Conservation (phyloP, 2,797 vertebrate genomes). For the Amniataba percoides region DNA sequence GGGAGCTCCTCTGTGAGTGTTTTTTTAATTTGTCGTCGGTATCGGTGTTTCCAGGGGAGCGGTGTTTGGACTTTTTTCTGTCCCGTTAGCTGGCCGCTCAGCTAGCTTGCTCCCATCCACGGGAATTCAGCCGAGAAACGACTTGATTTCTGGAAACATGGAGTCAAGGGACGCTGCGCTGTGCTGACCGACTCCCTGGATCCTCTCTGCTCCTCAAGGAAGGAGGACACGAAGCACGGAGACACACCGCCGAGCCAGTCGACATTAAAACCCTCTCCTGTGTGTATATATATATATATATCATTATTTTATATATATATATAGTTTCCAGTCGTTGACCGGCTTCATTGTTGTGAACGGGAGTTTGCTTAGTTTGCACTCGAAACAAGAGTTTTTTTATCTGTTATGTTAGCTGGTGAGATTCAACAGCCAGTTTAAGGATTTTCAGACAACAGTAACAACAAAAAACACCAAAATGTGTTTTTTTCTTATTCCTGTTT, state of each 20-base stretch:
- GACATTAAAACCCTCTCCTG: constrained; percentile 47
- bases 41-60: constrained; percentile 47
- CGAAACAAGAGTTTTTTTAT: constrained; percentile 74
- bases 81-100: constrained; percentile 75
- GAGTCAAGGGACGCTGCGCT: constrained; percentile 79
- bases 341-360: constrained; percentile 72
- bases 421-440: constrained; percentile 47
- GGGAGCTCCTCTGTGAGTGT: constrained; percentile 7
- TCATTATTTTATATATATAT: constrained; percentile 16
- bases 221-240: constrained; percentile 52
- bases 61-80: constrained; percentile 53
- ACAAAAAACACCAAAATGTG: not conserved
- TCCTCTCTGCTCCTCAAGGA: constrained; percentile 42
- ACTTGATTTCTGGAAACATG: constrained; percentile 83
- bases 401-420: constrained; percentile 80
- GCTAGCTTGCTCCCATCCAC: constrained; percentile 77
- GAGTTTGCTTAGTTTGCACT: constrained; percentile 81
- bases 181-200: constrained; percentile 71
- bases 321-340: constrained; percentile 52
- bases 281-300: too few relatives aligned
- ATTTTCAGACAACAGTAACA: not conserved
- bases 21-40: not conserved
- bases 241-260: constrained; percentile 34
- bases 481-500: not conserved
- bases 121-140: constrained; percentile 81